These are phyloP conservation scores for Epinephelus malabaricus DNA, from an alignment of 2,797 vertebrate species.

Conservation along the genomic window DNA sequence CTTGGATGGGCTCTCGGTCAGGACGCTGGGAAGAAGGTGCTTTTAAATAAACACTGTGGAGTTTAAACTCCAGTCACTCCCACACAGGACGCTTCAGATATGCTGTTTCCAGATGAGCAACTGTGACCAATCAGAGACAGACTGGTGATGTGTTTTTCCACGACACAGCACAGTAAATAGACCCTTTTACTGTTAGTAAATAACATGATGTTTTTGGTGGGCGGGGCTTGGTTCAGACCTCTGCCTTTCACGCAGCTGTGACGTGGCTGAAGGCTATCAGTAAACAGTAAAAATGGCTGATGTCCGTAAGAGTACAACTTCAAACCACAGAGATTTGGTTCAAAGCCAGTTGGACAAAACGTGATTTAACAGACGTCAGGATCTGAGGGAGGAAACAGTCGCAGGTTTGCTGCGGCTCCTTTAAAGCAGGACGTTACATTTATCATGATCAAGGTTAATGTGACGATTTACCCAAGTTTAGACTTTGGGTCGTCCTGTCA, in stretches of 20 bases:
- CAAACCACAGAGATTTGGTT: neutral
- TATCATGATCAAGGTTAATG: neutral
- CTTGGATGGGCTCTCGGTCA: neutral
- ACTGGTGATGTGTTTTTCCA: neutral
- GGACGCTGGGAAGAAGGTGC: neutral
- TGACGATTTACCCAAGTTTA: neutral
- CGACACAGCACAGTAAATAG: neutral
- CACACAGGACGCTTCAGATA: neutral
- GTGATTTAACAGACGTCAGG: neutral
- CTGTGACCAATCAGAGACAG: accelerated
- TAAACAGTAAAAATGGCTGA: no score
- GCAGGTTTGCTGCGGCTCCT: neutral
- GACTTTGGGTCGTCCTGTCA: constrained; percentile 1
- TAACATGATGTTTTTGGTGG: no score
- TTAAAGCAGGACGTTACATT: neutral
- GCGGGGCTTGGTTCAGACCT: neutral
- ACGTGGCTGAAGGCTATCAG: neutral
- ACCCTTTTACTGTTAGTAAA: no score
- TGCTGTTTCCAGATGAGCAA: neutral
- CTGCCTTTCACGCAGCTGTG: no score
- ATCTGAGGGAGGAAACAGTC: no score
- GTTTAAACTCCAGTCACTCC: neutral
- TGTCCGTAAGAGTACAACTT: neutral
- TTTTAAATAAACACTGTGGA: neutral
- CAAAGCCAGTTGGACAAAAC: neutral